These are phyloP conservation scores for Nettapus auritus DNA, from an alignment of 2,113 vertebrate species.

Conservation along the genomic window DNA sequence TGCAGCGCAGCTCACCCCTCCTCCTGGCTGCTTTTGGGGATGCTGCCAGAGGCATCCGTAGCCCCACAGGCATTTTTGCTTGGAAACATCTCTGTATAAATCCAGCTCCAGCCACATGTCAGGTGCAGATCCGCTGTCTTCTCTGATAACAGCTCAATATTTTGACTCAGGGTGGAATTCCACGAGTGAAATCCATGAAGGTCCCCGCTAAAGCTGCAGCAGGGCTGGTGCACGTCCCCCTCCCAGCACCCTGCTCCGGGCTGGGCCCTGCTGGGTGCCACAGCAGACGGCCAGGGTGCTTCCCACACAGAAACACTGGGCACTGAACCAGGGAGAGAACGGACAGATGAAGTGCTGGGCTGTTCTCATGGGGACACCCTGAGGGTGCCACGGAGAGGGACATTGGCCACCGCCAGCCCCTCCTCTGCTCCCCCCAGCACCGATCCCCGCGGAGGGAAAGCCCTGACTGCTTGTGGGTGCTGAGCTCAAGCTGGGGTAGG, in stretches of 20 bases:
- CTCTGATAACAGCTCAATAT: neutral
- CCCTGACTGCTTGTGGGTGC: neutral
- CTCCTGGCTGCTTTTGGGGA: neutral
- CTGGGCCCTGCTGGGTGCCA: no score
- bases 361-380: neutral
- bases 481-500: accelerated
- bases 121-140: neutral
- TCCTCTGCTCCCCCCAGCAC: accelerated
- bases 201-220: neutral
- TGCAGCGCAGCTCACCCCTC: neutral
- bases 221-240: no score
- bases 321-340: accelerated
- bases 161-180: neutral
- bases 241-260: no score
- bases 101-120: neutral
- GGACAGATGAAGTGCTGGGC: accelerated
- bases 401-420: no score
- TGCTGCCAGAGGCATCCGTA: neutral
- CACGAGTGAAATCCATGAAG: no score
- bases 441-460: accelerated
- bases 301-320: neutral
- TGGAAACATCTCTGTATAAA: neutral
- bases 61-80: neutral
- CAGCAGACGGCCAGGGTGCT: no score
- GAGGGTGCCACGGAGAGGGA: neutral